Conservation (phyloP, 1,140 invertebrate species). For the Leptopilina clavipes region DNA sequence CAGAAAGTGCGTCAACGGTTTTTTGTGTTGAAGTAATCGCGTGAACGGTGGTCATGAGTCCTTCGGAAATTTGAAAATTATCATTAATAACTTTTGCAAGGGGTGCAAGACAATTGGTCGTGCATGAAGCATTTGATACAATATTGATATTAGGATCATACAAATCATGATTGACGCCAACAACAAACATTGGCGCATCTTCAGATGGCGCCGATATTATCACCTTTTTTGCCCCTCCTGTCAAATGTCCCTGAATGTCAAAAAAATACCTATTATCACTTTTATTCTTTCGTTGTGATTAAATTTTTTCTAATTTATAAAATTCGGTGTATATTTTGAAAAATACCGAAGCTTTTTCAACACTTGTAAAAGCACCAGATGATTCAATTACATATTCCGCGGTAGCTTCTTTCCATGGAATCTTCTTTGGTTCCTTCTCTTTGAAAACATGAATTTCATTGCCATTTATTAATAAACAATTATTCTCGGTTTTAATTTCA, state of each 20-base stretch:
- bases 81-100: constrained; percentile 89
- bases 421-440: constrained; percentile 89
- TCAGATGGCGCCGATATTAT: not conserved
- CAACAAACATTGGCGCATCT: constrained; percentile 64
- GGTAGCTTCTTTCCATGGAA: constrained; percentile 91
- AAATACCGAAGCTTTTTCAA: constrained; percentile 90
- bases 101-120: constrained; percentile 91
- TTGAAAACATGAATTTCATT: constrained; percentile 89
- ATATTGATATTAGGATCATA: constrained; percentile 77
- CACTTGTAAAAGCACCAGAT: constrained; percentile 97
- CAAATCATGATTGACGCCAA: constrained; percentile 83
- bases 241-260: not conserved
- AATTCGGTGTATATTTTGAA: too few species aligned
- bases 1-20: constrained; percentile 87
- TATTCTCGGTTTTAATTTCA: constrained; percentile 85
- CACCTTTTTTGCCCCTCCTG: not conserved
- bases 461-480: constrained; percentile 90
- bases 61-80: constrained; percentile 88
- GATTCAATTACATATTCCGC: constrained; percentile 97
- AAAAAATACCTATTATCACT: too few species aligned
- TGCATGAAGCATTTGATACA: constrained; percentile 89
- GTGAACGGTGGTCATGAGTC: constrained; percentile 89
- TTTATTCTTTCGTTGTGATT: too few species aligned
- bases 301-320: too few species aligned
- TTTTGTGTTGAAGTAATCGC: constrained; percentile 85